Evolutionary conservation across 2,113 vertebrate species (phyloP).

Genomic region (Pitta sordida): DNA sequence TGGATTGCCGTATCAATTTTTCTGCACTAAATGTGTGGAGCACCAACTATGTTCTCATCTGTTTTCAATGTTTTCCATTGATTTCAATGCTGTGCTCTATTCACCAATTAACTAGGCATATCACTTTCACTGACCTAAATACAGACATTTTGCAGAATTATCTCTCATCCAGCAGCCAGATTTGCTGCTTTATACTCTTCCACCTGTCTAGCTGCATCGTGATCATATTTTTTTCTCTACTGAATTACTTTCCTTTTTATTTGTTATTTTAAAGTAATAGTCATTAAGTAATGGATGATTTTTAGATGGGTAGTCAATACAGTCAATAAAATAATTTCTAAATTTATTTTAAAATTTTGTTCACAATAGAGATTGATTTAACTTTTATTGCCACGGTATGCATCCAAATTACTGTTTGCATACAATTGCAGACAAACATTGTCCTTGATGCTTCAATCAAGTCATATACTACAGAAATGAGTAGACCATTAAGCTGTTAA

Average conservation of each 20-base stretch:
- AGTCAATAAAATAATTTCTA: neutral
- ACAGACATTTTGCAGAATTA: neutral
- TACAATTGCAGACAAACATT: neutral
- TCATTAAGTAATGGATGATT: neutral
- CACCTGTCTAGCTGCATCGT: constrained; percentile 10
- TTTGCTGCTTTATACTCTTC: constrained; percentile 26
- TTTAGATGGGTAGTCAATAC: neutral
- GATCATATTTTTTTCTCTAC: neutral
- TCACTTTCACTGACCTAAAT: constrained; percentile 45
- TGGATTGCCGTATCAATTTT: neutral
- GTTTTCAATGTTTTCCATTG: constrained; percentile 1
- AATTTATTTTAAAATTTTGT: constrained; percentile 2
- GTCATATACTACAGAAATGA: neutral
- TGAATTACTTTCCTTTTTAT: neutral
- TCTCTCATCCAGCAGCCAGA: neutral
- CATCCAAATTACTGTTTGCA: too few relatives aligned
- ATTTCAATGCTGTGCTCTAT: neutral
- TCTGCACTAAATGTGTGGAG: neutral
- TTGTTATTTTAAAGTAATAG: neutral
- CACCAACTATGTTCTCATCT: neutral
- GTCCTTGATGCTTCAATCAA: neutral
- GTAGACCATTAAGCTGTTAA: neutral
- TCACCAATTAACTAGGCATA: constrained; percentile 12
- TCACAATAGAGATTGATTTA: neutral
- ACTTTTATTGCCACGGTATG: neutral